Evolutionary conservation across 2,888 invertebrate genomes (phyloP), one percentile per base, ranked within the genome.

Genomic region (Cordilura impudica): DNA sequence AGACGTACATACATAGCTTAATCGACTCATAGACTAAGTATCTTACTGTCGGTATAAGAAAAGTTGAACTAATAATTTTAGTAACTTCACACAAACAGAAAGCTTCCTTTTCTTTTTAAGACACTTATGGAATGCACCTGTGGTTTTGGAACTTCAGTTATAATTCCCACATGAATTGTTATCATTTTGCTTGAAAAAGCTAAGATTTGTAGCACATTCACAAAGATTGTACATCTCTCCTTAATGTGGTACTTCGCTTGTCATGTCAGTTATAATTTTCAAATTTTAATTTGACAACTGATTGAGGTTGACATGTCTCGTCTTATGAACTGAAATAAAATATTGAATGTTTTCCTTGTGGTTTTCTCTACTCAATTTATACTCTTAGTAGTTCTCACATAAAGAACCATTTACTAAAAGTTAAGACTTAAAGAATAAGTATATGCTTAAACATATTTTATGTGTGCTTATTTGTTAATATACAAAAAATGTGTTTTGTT

Each of bases 261-360:
- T n/a, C 49, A 74, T 70, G 76, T 78, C 70, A 73, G 63, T 81
- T 74, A 77, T 63, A 81, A 66, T 75, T 79, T 79, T 81, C 78
- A 82, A 81, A 82, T 78, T 76, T 81, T 56, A 70, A 67, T 81
- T 79, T 83, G 82, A 83, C 83, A 83, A 71, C 54, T 83, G 83
- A 83, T 83, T 78, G 81, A 81, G 81, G 75, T 74, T 81, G 83
- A 83, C 82, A 81, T 69, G 60, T 76, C 53, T 61, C 61, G 51
- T 61, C 43, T 71, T 53, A 43, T 51, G 19, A 21, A 69, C 12
- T 31, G 5, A 69, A 31, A 6, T 18, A 47, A 16, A 12, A 16
- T 26, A 26, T 26, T 26, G 26, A 26, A 26, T 35, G 31, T 23
- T 47, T 18, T 61, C 8, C 21, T 45, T 61, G 39, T 23, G n/a